phyloP scores from a whole-genome alignment of 2,113 vertebrate species.

The Gnathonemus longibarbis region DNA sequence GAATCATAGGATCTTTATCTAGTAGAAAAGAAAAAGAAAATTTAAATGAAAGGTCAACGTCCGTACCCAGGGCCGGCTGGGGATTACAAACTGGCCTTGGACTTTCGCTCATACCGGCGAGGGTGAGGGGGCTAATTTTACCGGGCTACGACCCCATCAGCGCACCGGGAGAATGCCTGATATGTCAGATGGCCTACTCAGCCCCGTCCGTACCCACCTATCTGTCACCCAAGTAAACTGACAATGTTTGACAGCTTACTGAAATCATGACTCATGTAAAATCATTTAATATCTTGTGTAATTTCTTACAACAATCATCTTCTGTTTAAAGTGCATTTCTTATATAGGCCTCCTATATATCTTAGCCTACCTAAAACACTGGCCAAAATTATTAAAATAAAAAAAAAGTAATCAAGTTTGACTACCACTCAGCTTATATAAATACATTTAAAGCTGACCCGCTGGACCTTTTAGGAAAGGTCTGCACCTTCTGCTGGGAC shows the following conservation, averaged over 20 bases:
- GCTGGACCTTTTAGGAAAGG: background rate
- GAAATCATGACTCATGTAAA: background rate
- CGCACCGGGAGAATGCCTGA: background rate
- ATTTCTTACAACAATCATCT: background rate
- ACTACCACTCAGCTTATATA: background rate
- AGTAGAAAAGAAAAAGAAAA: background rate
- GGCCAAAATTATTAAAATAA: background rate
- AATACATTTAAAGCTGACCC: background rate
- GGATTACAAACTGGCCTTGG: background rate
- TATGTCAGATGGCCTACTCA: background rate
- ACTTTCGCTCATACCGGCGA: background rate
- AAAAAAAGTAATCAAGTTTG: background rate
- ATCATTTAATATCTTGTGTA: background rate
- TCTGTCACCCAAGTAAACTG: background rate
- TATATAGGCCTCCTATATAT: background rate
- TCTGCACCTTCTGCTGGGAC: background rate
- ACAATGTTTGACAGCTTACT: background rate
- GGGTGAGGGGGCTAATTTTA: background rate
- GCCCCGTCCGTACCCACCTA: background rate
- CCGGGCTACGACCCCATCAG: background rate
- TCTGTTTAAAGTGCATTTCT: background rate
- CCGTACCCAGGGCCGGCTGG: background rate
- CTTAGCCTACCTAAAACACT: background rate
- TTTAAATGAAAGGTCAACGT: background rate
- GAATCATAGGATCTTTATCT: background rate